Conservation (phyloP, 1,140 invertebrate genomes). For the Macrobrachium rosenbergii region DNA sequence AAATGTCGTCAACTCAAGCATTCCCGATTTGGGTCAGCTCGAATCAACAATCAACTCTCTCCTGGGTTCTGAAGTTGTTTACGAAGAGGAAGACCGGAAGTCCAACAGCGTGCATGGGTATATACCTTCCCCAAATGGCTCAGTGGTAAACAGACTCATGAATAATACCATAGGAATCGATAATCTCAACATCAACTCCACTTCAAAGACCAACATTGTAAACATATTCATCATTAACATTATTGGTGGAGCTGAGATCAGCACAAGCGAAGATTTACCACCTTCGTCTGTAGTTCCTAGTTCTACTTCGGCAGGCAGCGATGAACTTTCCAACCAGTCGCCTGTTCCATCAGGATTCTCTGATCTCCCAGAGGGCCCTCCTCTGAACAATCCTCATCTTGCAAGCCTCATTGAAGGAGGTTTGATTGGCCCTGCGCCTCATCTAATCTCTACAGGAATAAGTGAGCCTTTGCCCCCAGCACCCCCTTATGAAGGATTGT, state of each 20-base stretch:
- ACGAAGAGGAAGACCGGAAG: background rate
- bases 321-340: background rate
- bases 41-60: slow-evolving; percentile 48
- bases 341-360: too few relatives aligned
- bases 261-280: background rate
- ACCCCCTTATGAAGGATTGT: too few relatives aligned
- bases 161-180: slow-evolving; percentile 32
- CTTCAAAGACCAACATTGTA: slow-evolving; percentile 58
- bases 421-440: too few relatives aligned
- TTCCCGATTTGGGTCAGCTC: slow-evolving; percentile 14
- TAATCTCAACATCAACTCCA: slow-evolving; percentile 32
- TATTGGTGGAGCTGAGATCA: slow-evolving; percentile 29
- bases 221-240: slow-evolving; percentile 66
- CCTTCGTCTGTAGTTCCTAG: background rate
- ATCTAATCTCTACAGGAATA: too few relatives aligned
- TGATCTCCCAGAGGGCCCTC: too few relatives aligned
- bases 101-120: slow-evolving; percentile 27
- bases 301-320: background rate
- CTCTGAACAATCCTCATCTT: too few relatives aligned
- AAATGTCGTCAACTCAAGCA: slow-evolving; percentile 48
- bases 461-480: too few relatives aligned
- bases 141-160: slow-evolving; percentile 34
- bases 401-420: too few relatives aligned
- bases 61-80: slow-evolving; percentile 39
- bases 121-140: slow-evolving; percentile 36